Evolutionary conservation across 2,113 vertebrate genomes (phyloP).

Genomic region (Chlorocebus sabaeus): DNA sequence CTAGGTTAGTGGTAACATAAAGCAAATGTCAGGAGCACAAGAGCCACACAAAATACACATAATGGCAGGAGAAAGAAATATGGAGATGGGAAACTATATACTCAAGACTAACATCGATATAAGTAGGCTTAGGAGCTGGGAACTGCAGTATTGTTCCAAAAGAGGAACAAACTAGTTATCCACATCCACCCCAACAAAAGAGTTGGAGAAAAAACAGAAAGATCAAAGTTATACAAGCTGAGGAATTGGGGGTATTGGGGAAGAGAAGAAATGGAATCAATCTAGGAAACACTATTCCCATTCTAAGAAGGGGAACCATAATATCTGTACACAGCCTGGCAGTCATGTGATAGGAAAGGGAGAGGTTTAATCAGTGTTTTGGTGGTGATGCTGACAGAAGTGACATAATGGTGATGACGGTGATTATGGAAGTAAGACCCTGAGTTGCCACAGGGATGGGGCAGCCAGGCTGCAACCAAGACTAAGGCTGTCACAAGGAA

Average conservation of each 20-base stretch:
- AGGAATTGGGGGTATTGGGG: neutral
- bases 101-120: neutral
- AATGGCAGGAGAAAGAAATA: constrained; percentile 19
- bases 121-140: neutral
- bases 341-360: constrained; percentile 62
- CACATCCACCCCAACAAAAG: neutral
- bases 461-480: constrained; percentile 41
- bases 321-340: constrained; percentile 13
- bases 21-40: constrained; percentile 63
- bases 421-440: constrained; percentile 57
- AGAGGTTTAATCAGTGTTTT: constrained; percentile 6
- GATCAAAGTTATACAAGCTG: constrained; percentile 5
- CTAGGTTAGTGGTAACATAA: constrained; percentile 62
- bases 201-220: constrained; percentile 29
- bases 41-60: constrained; percentile 31
- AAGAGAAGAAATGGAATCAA: constrained; percentile 4
- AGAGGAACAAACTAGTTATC: constrained; percentile 25
- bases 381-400: constrained; percentile 49
- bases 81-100: constrained; percentile 33
- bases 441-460: constrained; percentile 35
- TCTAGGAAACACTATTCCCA: constrained; percentile 7
- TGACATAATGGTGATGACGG: constrained; percentile 28
- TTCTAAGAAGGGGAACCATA: constrained; percentile 13
- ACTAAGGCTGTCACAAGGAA: constrained; percentile 34
- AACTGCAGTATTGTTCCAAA: neutral